phyloP scores from a whole-genome alignment of 30 jellyfish, hydroid and myxozoan genomes.

The Turritopsis dohrnii region DNA sequence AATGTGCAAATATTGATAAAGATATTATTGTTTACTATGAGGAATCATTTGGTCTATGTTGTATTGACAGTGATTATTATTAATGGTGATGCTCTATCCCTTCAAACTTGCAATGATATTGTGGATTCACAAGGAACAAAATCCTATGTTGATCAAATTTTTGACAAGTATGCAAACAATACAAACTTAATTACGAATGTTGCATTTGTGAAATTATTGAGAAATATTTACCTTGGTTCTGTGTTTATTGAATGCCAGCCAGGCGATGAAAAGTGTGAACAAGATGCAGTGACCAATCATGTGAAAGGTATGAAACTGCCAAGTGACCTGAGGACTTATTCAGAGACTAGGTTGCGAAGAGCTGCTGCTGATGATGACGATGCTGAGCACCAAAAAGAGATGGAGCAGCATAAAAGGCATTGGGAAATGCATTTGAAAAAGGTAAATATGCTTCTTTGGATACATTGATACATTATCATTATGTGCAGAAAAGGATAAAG shows the following conservation, averaged over 20 bases:
- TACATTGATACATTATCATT: not conserved
- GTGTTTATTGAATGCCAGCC: conserved; percentile 40
- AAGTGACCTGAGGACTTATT: conserved; percentile 16
- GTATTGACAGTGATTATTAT: not conserved
- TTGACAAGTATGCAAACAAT: conserved; percentile 39
- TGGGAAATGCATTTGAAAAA: conserved; percentile 7
- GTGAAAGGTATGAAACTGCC: conserved; percentile 8
- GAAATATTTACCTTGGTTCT: conserved; percentile 46
- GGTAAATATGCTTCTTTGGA: not conserved
- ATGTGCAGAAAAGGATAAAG: not conserved
- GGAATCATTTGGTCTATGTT: not conserved
- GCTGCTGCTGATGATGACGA: conserved; percentile 44
- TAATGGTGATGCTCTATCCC: not conserved
- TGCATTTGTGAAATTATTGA: conserved; percentile 26
- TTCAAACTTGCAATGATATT: not conserved
- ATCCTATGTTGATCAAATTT: conserved; percentile 30
- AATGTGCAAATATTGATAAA: no score
- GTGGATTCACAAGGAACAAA: conserved; percentile 38
- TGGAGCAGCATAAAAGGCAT: conserved; percentile 9
- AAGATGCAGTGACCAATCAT: conserved; percentile 47
- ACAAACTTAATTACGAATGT: conserved; percentile 22
- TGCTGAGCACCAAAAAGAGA: conserved; percentile 25
- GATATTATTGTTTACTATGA: not conserved
- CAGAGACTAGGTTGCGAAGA: conserved; percentile 4
- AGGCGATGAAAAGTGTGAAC: conserved; percentile 39